These are phyloP conservation scores for Nematolebias whitei DNA, from an alignment of 2,113 vertebrate species.

Conservation along the genomic window DNA sequence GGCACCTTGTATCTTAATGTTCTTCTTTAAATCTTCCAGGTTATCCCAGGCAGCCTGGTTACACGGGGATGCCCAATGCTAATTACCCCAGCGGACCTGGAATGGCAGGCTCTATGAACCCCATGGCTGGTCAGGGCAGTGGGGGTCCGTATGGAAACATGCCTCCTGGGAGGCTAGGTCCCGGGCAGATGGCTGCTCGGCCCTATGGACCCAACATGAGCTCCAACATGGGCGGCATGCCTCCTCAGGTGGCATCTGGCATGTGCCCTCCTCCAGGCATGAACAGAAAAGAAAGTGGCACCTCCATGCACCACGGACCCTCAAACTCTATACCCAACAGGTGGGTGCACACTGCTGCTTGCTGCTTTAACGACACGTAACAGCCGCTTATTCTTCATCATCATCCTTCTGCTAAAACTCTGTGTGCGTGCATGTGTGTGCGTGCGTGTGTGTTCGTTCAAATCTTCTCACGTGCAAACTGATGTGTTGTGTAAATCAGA, in stretches of 20 bases:
- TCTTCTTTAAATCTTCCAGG: slow-evolving; percentile 71
- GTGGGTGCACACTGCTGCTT: slow-evolving; percentile 64
- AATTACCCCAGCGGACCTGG: slow-evolving; percentile 90
- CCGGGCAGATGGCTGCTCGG: slow-evolving; percentile 88
- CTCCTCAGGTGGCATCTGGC: slow-evolving; percentile 88
- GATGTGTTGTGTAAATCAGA: slow-evolving; percentile 10
- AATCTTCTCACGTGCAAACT: slow-evolving; percentile 42
- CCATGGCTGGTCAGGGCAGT: slow-evolving; percentile 90
- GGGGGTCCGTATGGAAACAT: slow-evolving; percentile 88
- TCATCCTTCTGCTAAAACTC: neutral
- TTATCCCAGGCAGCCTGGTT: slow-evolving; percentile 93
- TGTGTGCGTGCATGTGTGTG: slow-evolving; percentile 2
- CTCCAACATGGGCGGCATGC: slow-evolving; percentile 91
- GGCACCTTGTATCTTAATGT: neutral
- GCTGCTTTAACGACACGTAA: too few species aligned
- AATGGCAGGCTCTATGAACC: slow-evolving; percentile 88
- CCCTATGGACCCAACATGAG: slow-evolving; percentile 89
- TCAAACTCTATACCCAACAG: slow-evolving; percentile 96
- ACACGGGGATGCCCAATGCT: slow-evolving; percentile 93
- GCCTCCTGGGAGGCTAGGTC: slow-evolving; percentile 90
- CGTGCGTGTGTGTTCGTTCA: too few species aligned
- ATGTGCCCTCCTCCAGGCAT: slow-evolving; percentile 96
- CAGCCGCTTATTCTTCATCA: too few species aligned
- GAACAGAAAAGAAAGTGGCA: slow-evolving; percentile 89
- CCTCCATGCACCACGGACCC: slow-evolving; percentile 87